These are phyloP conservation scores for Podarcis muralis DNA, from an alignment of 2,113 vertebrate species.

Conservation along the genomic window DNA sequence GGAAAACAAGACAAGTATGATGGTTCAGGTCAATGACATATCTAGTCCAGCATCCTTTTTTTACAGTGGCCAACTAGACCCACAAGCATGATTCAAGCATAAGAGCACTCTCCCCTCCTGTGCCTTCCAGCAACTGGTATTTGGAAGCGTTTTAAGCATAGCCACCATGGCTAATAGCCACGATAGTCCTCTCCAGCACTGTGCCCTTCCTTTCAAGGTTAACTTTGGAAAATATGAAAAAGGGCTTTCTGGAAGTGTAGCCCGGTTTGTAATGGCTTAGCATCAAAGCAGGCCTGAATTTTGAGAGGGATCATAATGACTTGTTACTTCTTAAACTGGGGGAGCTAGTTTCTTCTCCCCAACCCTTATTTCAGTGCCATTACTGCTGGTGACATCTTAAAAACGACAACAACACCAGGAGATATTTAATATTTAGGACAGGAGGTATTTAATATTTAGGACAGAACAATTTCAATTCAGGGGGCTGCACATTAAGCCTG, in stretches of 20 bases:
- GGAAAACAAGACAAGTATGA: no score
- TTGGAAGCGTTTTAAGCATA: no score
- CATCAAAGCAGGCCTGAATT: not conserved
- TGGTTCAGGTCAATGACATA: no score
- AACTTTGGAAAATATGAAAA: not conserved
- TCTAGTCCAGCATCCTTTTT: no score
- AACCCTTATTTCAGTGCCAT: no score
- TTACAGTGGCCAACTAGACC: no score
- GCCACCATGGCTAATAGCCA: no score
- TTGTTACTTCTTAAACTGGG: not conserved
- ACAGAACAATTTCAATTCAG: conserved; percentile 45
- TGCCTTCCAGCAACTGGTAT: no score
- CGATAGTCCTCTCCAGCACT: not conserved
- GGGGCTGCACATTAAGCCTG: conserved; percentile 38
- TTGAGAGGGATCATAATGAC: not conserved
- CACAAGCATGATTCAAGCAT: no score
- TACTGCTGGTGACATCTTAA: not conserved
- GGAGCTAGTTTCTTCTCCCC: not conserved
- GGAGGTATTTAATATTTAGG: not conserved
- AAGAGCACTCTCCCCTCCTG: no score
- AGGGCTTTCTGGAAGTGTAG: not conserved
- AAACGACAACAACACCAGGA: not conserved
- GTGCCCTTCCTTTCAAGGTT: not conserved
- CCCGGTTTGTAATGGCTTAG: not conserved
- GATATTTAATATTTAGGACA: not conserved